Percentiles rank a stretch among this genome's conserved stretches.
These are phyloP conservation scores for Cathartes aura DNA, from an alignment of 2,113 vertebrate species.

Conservation along the genomic window DNA sequence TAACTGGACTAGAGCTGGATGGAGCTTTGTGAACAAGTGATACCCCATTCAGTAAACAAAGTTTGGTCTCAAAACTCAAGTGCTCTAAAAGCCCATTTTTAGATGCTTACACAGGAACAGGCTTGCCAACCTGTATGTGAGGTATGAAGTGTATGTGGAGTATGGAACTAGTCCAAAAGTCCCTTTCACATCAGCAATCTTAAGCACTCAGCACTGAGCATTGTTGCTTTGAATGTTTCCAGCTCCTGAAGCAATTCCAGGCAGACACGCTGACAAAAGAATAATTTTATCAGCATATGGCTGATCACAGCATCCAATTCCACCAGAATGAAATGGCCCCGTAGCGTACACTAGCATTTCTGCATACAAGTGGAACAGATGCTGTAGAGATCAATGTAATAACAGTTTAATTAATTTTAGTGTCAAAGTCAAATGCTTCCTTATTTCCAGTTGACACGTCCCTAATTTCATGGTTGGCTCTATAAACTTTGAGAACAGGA, in stretches of 20 bases:
- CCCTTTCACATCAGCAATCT: constrained; percentile 8
- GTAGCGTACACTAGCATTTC: background rate
- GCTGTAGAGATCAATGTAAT: constrained; percentile 43
- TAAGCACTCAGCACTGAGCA: background rate
- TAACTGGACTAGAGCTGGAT: background rate
- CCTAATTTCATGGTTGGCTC: constrained; percentile 1
- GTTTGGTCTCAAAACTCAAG: background rate
- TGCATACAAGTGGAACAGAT: constrained; percentile 49
- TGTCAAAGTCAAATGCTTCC: constrained; percentile 45
- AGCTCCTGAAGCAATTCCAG: constrained; percentile 61
- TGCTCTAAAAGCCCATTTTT: background rate
- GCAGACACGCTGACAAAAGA: constrained; percentile 54
- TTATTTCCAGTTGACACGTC: background rate
- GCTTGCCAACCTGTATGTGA: background rate
- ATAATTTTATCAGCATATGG: constrained; percentile 64
- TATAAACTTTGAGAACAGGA: background rate
- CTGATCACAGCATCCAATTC: constrained; percentile 55
- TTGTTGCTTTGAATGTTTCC: constrained; percentile 39
- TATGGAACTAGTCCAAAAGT: background rate
- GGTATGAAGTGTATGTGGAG: background rate
- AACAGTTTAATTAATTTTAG: constrained; percentile 62
- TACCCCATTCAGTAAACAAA: background rate
- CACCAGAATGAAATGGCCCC: constrained; percentile 6
- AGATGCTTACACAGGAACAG: background rate
- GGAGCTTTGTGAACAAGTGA: background rate